phyloP scores from a whole-genome alignment of 2,113 vertebrate species.

The Calidris pygmaea region DNA sequence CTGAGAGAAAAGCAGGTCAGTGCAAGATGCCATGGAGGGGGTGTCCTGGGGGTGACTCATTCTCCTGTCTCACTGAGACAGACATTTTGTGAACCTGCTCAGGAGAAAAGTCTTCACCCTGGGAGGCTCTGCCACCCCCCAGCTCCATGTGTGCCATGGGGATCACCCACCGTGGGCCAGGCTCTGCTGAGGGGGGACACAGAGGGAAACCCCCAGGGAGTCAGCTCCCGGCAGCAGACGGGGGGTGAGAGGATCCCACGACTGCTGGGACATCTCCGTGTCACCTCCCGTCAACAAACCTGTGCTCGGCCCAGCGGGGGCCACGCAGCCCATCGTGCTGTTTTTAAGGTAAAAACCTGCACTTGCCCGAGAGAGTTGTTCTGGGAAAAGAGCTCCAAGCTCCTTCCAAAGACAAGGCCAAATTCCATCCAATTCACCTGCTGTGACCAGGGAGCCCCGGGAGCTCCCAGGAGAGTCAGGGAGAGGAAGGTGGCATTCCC shows the following conservation, averaged over 20 bases:
- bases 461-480: background rate
- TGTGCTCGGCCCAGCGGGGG: background rate
- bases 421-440: background rate
- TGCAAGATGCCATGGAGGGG: rapidly evolving
- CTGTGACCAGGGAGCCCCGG: background rate
- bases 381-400: background rate
- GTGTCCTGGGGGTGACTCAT: background rate
- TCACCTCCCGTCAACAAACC: too few relatives aligned
- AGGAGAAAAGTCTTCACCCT: background rate
- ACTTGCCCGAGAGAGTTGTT: background rate
- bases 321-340: rapidly evolving
- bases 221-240: background rate
- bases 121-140: background rate
- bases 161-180: too few relatives aligned
- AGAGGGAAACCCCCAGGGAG: background rate
- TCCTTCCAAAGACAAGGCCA: background rate
- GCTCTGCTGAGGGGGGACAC: background rate
- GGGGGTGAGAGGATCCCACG: background rate
- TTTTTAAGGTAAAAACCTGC: background rate
- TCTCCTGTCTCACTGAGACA: background rate
- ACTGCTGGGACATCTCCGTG: too few relatives aligned
- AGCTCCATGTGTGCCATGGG: background rate
- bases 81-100: background rate
- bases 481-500: background rate
- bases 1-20: background rate